Evolutionary conservation across 2,888 invertebrate species (phyloP), one percentile per base, ranked within the genome.

Genomic region (Zygaena filipendulae): DNA sequence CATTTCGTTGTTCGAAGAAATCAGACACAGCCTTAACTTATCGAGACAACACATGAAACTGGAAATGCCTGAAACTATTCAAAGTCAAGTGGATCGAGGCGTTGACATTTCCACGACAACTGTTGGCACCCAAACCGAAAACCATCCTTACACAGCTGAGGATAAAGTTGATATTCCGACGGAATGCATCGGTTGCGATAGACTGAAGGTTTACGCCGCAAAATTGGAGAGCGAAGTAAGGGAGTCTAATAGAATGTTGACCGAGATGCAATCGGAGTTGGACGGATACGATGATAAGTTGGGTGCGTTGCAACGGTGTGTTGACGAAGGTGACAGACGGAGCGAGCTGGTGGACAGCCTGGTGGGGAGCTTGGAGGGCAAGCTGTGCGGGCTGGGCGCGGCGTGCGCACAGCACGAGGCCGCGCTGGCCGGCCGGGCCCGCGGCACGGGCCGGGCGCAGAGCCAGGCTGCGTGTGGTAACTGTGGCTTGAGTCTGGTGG

Each of bases 1-100:
- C 43, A 43, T 77, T 37, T 75, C 77, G 0, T 43, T 79, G 0
- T 77, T 66, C 36, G 75, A 79, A 44, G 77, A 79, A 47, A 69
- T 79, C 36, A 49, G 74, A 11, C 56, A 63, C 21, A 77, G 75
- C 44, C 60, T 72, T 43, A 67, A 61, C 36, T 41, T 53, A 30
- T 60, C 70, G n/a, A 49, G 53, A 24, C 43, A 43, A 21, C 59
- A 53, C 19, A 30, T 46, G n/a, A n/a, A n/a, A n/a, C n/a, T n/a
- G n/a, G n/a, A n/a, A n/a, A n/a, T n/a, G n/a, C n/a, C n/a, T n/a
- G n/a, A n/a, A n/a, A n/a, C n/a, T n/a, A n/a, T n/a, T n/a, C n/a
- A n/a, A n/a, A n/a, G n/a, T n/a, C n/a, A n/a, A n/a, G n/a, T n/a
- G n/a, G n/a, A n/a, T n/a, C n/a, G n/a, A n/a, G n/a, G n/a, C n/a